phyloP scores from a whole-genome alignment of 2,113 vertebrate species.

The Puntigrus tetrazona region DNA sequence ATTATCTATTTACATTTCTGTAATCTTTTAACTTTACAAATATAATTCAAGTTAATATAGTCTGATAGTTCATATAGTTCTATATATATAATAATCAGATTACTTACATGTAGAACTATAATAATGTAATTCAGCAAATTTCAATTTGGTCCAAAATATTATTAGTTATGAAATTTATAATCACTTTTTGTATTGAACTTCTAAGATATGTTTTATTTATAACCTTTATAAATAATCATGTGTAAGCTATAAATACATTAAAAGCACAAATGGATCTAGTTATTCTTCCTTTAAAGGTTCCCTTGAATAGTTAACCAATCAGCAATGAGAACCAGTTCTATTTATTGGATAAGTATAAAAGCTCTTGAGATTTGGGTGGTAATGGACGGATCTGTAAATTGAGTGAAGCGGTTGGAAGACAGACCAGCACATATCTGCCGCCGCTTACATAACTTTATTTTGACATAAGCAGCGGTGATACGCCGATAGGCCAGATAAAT shows the following conservation, averaged over 20 bases:
- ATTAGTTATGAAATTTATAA: not conserved
- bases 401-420: not conserved
- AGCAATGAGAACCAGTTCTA: not conserved
- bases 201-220: not conserved
- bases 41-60: too few species aligned
- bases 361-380: not conserved
- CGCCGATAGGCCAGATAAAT: constrained; percentile 4
- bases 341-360: not conserved
- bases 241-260: not conserved
- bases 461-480: not conserved
- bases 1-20: too few species aligned
- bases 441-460: constrained; percentile 34
- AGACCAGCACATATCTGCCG: constrained; percentile 21
- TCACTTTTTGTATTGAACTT: not conserved
- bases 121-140: not conserved
- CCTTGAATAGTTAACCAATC: not conserved
- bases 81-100: not conserved
- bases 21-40: too few species aligned
- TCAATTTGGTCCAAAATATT: not conserved
- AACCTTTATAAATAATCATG: not conserved
- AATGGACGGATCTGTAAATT: not conserved
- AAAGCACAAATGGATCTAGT: not conserved
- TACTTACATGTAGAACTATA: not conserved
- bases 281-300: not conserved
- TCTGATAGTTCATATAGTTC: not conserved